A percentile compares a stretch with the other conserved stretches of the same genome.
These are phyloP conservation scores for Lissonota sp. DNA, from an alignment of 2,888 invertebrate species.

Conservation along the genomic window DNA sequence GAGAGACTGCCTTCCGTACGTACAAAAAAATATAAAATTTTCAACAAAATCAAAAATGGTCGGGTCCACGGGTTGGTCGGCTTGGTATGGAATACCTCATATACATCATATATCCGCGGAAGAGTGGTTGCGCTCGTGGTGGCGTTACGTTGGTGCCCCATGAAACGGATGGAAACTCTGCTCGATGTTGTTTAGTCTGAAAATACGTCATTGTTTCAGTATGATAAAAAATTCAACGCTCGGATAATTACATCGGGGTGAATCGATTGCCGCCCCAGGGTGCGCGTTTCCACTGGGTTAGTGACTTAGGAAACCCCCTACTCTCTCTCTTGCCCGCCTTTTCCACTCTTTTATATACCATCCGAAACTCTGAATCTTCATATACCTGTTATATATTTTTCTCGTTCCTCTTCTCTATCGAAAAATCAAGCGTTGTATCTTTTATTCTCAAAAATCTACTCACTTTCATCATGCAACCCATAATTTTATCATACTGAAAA, in stretches of 20 bases:
- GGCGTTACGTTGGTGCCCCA: conserved; percentile 56
- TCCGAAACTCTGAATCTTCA: background rate
- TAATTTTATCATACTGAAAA: too few species aligned
- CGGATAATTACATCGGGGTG: conserved; percentile 86
- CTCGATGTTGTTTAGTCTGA: conserved; percentile 87
- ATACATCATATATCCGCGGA: conserved; percentile 12
- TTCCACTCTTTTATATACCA: conserved; percentile 23
- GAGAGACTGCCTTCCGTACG: conserved; percentile 9
- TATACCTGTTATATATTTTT: background rate
- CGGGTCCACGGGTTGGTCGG: too few species aligned
- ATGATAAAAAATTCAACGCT: conserved; percentile 88
- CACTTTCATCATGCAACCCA: too few species aligned
- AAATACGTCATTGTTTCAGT: conserved; percentile 88
- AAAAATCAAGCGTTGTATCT: too few species aligned
- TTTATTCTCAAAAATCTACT: too few species aligned
- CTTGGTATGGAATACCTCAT: too few species aligned
- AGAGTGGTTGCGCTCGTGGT: conserved; percentile 55
- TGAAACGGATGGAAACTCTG: conserved; percentile 61
- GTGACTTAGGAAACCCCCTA: conserved; percentile 72
- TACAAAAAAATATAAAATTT: too few species aligned
- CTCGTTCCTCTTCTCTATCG: too few species aligned
- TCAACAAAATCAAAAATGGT: too few species aligned
- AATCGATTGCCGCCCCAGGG: conserved; percentile 84
- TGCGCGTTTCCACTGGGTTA: conserved; percentile 75
- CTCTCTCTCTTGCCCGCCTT: conserved; percentile 3